phyloP scores from a whole-genome alignment of 2,113 vertebrate genomes.

The Vidua chalybeata region DNA sequence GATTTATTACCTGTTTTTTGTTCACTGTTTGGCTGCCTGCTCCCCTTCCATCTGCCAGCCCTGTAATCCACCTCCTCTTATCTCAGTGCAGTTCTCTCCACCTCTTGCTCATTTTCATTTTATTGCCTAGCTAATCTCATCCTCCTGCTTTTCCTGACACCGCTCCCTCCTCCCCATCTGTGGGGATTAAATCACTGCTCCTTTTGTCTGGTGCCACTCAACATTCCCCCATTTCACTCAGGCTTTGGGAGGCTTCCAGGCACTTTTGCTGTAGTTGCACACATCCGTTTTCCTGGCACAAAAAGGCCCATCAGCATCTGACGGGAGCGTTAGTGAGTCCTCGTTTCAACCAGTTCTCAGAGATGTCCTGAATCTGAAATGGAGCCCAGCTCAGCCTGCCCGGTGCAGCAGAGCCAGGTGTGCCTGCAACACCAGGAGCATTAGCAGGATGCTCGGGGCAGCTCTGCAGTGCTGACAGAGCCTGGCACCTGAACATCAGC shows the following conservation, averaged over 20 bases:
- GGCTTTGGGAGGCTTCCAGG: slow-evolving; percentile 49
- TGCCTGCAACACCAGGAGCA: neutral
- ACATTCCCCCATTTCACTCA: slow-evolving; percentile 55
- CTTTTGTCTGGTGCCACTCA: slow-evolving; percentile 44
- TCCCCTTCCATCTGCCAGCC: slow-evolving; percentile 31
- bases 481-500: neutral
- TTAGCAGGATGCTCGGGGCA: neutral
- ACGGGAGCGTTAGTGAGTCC: neutral
- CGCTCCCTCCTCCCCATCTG: slow-evolving; percentile 41
- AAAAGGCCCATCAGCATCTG: slow-evolving; percentile 37
- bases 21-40: slow-evolving; percentile 22
- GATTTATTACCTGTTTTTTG: slow-evolving; percentile 9
- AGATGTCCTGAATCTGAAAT: neutral
- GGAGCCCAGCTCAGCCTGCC: neutral
- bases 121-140: slow-evolving; percentile 65
- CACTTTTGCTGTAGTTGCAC: slow-evolving; percentile 46
- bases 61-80: slow-evolving; percentile 55
- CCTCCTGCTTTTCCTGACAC: slow-evolving; percentile 54
- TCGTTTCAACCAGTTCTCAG: neutral
- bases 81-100: slow-evolving; percentile 30
- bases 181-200: slow-evolving; percentile 55
- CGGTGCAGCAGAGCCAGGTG: neutral
- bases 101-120: slow-evolving; percentile 62
- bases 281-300: slow-evolving; percentile 46
- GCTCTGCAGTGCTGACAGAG: neutral